Conservation (phyloP, 2,797 vertebrate genomes). For the Parotocinclus haroldoi region DNA sequence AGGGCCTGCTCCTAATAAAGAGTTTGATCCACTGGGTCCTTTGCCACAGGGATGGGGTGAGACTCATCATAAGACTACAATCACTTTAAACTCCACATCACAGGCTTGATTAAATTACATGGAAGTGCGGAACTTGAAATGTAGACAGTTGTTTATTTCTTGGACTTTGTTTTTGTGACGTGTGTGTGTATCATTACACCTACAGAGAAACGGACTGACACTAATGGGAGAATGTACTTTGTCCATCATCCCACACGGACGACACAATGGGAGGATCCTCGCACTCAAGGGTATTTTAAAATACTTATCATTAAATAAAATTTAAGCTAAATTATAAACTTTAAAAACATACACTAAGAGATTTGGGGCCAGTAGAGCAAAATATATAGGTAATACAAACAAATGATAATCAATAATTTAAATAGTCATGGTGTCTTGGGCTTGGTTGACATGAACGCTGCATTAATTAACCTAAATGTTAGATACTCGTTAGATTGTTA, state of each 20-base stretch:
- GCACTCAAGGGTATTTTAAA: constrained; percentile 85
- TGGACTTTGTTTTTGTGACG: neutral
- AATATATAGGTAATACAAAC: too few relatives aligned
- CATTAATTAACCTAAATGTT: too few relatives aligned
- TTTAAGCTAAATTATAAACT: too few relatives aligned
- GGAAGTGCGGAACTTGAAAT: neutral
- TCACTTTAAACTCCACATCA: neutral
- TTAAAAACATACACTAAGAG: neutral
- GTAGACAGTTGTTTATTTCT: neutral
- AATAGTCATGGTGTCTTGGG: too few relatives aligned
- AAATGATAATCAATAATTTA: too few relatives aligned
- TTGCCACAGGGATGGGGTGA: constrained; percentile 96
- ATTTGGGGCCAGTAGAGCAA: too few relatives aligned
- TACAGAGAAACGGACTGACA: constrained; percentile 92
- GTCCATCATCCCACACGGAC: constrained; percentile 93
- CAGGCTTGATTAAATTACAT: neutral
- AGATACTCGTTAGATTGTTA: too few relatives aligned
- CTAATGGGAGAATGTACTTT: constrained; percentile 95
- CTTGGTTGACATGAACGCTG: too few relatives aligned
- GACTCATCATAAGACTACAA: constrained; percentile 30
- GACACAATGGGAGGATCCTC: constrained; percentile 98
- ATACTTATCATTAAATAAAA: too few relatives aligned
- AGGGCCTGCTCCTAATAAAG: constrained; percentile 84
- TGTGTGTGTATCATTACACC: constrained; percentile 13
- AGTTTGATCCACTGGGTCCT: constrained; percentile 96